Evolutionary conservation across 1,140 invertebrate species (phyloP), one percentile per base, ranked within the genome.

Genomic region (Diuraphis noxia): DNA sequence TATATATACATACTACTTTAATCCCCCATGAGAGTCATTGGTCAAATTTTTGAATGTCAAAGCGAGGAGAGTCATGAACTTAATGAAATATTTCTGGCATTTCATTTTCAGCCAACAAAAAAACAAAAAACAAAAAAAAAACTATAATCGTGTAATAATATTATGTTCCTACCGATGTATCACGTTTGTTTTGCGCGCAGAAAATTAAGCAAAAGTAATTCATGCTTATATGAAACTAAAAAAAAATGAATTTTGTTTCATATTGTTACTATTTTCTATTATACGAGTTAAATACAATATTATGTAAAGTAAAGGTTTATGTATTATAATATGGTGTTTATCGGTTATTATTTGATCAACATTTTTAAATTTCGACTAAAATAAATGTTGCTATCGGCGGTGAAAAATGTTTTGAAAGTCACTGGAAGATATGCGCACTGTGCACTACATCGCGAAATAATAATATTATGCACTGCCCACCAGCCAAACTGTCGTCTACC

Each of bases 11-110:
- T n/a, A n/a, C n/a, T n/a, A 81, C 36, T 40, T 84, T 49, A 13
- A 49, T 23, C n/a, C n/a, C 85, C n/a, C 85, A 25, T 4, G 85
- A 86, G 46, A 38, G 85, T 86, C 46, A 38, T 86, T 52, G 85
- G 85, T 86, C 85, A 52, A 86, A 86, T 34, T 52, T 85, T 85
- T 52, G 85, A 86, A 86, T 86, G 85, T 52, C 46, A 52, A 52
- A 86, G 38, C 9, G 25, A 46, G 84, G 21, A 52, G 17, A 49
- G 46, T 52, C 85, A 52, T 52, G 36, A 2, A 38, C 34, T 86
- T 38, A 38, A 25, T 52, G 21, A 86, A 52, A 86, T 86, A 86
- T 86, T 49, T 86, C 38, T 34, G 34, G 34, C 36, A 86, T 86
- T 52, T 38, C 36, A 86, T 86, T 86, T 52, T 13, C 30, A 6